Percentiles rank a stretch among this genome's conserved stretches.
phyloP scores from a whole-genome alignment of 2,888 invertebrate genomes.

The Drosophila trichaetosa region DNA sequence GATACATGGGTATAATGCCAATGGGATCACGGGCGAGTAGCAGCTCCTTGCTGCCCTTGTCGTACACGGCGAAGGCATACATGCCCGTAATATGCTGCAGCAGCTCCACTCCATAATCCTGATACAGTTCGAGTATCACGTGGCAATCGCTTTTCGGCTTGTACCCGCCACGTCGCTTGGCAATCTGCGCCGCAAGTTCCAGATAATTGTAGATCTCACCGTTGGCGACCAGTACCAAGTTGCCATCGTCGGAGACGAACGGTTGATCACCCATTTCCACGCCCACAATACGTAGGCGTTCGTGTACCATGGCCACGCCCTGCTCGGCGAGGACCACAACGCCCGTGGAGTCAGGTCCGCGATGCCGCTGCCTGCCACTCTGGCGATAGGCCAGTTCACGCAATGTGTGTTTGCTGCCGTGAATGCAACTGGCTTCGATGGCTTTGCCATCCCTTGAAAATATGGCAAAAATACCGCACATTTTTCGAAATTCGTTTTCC shows the following conservation, averaged over 20 bases:
- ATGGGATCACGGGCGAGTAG: conserved; percentile 84
- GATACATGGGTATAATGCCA: conserved; percentile 85
- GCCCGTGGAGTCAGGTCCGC: conserved; percentile 84
- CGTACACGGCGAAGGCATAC: conserved; percentile 84
- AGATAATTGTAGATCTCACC: conserved; percentile 85
- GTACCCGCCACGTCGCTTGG: conserved; percentile 77
- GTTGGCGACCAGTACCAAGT: conserved; percentile 82
- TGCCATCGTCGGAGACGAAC: conserved; percentile 76
- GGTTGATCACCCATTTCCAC: conserved; percentile 84
- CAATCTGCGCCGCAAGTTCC: conserved; percentile 80
- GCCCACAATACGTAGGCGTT: conserved; percentile 82
- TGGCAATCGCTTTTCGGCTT: conserved; percentile 84
- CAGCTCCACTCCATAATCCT: conserved; percentile 78
- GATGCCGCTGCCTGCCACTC: conserved; percentile 83
- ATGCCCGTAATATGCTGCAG: conserved; percentile 83
- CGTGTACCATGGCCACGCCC: conserved; percentile 83
- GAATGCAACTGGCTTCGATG: conserved; percentile 65
- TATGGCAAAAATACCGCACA: conserved; percentile 85
- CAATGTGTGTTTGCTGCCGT: conserved; percentile 70
- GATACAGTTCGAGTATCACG: conserved; percentile 83
- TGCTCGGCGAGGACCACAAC: conserved; percentile 75
- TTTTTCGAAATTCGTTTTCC: conserved; percentile 29
- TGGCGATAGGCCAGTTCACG: conserved; percentile 83
- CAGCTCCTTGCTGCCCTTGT: conserved; percentile 76
- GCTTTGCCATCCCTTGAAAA: conserved; percentile 81